phyloP scores from a whole-genome alignment of 2,888 invertebrate genomes.

The Chloroclystis v-ata region DNA sequence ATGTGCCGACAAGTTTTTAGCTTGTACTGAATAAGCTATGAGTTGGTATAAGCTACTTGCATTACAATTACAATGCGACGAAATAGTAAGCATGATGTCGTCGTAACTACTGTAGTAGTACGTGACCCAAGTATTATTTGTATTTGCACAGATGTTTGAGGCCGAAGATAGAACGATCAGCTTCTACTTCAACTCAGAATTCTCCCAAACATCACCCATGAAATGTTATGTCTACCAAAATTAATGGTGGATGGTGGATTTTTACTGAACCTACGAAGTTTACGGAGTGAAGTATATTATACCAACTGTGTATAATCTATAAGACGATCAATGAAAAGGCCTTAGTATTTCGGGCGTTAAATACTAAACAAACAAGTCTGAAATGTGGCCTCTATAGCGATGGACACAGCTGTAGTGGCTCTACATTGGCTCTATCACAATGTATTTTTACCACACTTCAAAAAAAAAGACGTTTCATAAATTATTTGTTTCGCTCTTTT shows the following conservation, averaged over 20 bases:
- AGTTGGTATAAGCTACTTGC: too few relatives aligned
- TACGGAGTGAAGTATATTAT: too few relatives aligned
- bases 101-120: not conserved
- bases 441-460: constrained; percentile 46
- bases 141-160: not conserved
- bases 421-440: constrained; percentile 18
- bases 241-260: too few relatives aligned
- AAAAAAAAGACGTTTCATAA: constrained; percentile 36
- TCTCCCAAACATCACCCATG: too few relatives aligned
- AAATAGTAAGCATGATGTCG: too few relatives aligned
- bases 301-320: too few relatives aligned
- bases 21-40: not conserved
- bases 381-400: constrained; percentile 11
- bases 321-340: constrained; percentile 5
- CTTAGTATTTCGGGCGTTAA: constrained; percentile 33
- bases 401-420: constrained; percentile 17
- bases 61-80: too few relatives aligned
- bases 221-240: too few relatives aligned
- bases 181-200: too few relatives aligned
- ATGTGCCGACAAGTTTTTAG: not conserved
- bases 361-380: constrained; percentile 30
- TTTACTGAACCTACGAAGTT: too few relatives aligned
- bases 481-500: constrained; percentile 26
- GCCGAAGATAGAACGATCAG: not conserved
- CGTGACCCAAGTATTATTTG: not conserved